Conservation (phyloP, 2,888 invertebrate species). For the Pogonocherus hispidulus region DNA sequence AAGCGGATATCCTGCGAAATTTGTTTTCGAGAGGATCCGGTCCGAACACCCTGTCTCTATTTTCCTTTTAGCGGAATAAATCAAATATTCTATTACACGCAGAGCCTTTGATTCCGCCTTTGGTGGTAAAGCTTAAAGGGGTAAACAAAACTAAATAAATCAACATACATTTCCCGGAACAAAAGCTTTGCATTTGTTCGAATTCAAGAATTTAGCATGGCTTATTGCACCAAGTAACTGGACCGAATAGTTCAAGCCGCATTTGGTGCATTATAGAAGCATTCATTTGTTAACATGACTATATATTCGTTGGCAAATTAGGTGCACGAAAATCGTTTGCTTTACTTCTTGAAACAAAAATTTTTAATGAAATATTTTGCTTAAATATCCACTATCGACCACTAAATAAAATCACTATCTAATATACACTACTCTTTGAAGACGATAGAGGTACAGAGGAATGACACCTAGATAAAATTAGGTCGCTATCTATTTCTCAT, state of each 20-base stretch:
- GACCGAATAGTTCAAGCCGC: neutral
- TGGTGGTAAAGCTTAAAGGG: neutral
- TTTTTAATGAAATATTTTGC: too few relatives aligned
- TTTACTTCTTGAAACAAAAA: too few relatives aligned
- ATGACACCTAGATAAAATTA: too few relatives aligned
- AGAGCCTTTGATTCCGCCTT: neutral
- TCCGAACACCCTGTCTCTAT: constrained; percentile 1
- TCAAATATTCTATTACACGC: constrained; percentile 5
- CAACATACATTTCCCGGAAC: constrained; percentile 13
- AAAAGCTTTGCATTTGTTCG: constrained; percentile 4
- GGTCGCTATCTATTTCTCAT: too few relatives aligned
- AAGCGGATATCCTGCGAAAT: constrained; percentile 4
- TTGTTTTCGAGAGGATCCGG: neutral
- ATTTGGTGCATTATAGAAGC: neutral
- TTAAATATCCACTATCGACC: too few relatives aligned
- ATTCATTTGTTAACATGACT: neutral
- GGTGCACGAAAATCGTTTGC: too few relatives aligned
- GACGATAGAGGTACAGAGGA: too few relatives aligned
- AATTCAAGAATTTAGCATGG: neutral
- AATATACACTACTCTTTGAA: too few relatives aligned
- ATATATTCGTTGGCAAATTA: too few relatives aligned
- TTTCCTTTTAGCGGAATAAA: neutral
- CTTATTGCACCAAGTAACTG: neutral
- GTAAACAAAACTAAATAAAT: constrained; percentile 11
- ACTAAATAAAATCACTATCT: too few relatives aligned